Conservation (phyloP, 2,113 vertebrate genomes). For the Delphinus delphis region DNA sequence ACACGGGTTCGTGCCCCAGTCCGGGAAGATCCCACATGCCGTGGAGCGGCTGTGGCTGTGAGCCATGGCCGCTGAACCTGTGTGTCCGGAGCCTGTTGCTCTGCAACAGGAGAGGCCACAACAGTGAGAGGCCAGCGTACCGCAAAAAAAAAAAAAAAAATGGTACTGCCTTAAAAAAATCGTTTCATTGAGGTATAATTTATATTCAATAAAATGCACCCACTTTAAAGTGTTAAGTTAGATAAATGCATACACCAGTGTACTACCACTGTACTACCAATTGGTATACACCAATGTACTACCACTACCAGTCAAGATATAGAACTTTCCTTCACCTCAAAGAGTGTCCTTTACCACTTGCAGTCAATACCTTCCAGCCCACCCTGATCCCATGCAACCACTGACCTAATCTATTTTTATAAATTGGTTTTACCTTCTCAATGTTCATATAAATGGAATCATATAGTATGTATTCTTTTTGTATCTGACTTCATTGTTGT, state of each 20-base stretch:
- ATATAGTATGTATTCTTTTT: background rate
- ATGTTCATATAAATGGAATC: background rate
- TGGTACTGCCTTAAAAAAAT: background rate
- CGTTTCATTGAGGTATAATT: background rate
- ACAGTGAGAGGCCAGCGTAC: no score
- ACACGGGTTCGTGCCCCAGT: no score
- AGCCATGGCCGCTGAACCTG: no score
- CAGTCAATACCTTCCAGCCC: background rate
- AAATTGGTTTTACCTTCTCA: background rate
- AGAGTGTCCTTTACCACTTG: background rate
- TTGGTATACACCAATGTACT: background rate
- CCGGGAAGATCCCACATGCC: no score
- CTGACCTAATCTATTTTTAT: background rate
- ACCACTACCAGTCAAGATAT: background rate
- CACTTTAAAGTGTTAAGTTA: slow-evolving; percentile 8
- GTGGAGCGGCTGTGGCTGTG: accelerated
- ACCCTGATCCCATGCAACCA: background rate
- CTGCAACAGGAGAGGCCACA: no score
- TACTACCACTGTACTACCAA: background rate
- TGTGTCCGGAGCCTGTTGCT: no score
- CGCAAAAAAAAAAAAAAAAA: background rate
- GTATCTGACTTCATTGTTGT: background rate
- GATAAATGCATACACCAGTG: background rate
- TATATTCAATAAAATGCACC: background rate
- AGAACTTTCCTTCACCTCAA: background rate